These are phyloP conservation scores for Gobius niger DNA, from an alignment of 2,113 vertebrate species.

Conservation along the genomic window DNA sequence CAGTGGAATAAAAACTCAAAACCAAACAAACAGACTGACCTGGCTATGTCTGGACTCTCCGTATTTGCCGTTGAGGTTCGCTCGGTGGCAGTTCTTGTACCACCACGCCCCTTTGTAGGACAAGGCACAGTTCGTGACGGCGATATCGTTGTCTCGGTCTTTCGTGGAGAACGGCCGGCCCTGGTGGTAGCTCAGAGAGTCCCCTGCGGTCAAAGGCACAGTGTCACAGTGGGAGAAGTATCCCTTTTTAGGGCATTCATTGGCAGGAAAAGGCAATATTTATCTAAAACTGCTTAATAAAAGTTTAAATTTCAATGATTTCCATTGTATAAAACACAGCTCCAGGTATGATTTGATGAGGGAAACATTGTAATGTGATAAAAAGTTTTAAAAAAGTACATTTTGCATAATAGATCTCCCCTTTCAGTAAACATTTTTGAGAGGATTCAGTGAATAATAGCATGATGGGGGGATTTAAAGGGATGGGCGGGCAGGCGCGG, in stretches of 20 bases:
- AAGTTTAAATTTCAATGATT: too few species aligned
- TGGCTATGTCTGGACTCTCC: conserved; percentile 97
- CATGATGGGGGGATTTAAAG: conserved; percentile 20
- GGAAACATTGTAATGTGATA: too few species aligned
- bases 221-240: neutral
- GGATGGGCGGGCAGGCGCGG: conserved; percentile 8
- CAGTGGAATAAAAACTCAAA: neutral
- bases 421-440: neutral
- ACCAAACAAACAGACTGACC: conserved; percentile 73
- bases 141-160: conserved; percentile 96
- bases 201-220: conserved; percentile 77
- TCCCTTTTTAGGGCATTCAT: too few species aligned
- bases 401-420: too few species aligned
- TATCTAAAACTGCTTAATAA: too few species aligned
- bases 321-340: too few species aligned
- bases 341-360: too few species aligned
- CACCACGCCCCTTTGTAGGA: conserved; percentile 99
- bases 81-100: conserved; percentile 99
- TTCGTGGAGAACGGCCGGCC: conserved; percentile 97
- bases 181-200: conserved; percentile 96
- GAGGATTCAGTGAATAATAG: conserved; percentile 15
- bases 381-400: too few species aligned
- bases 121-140: conserved; percentile 96
- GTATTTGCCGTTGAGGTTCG: conserved; percentile 97
- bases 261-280: too few species aligned